A percentile compares a stretch with the other conserved stretches of the same genome.
Evolutionary conservation across 2,113 vertebrate genomes (phyloP).

Genomic region (Aleadryas rufinucha): DNA sequence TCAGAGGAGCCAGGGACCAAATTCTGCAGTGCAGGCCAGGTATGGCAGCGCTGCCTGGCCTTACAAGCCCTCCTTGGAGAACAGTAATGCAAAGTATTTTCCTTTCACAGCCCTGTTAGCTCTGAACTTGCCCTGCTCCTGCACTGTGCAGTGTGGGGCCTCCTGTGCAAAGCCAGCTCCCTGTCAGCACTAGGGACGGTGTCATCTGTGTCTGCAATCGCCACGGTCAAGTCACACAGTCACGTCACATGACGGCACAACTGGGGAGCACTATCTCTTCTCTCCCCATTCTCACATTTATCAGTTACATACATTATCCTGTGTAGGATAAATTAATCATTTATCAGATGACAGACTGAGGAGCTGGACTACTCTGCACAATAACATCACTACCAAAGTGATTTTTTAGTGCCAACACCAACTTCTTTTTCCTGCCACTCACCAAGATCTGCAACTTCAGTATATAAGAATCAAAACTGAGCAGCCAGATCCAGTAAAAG

Average conservation of each 20-base stretch:
- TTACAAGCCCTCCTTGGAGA: not conserved
- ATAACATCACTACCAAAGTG: not conserved
- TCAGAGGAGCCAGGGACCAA: not conserved
- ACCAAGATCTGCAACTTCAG: not conserved
- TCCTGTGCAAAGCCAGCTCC: not conserved
- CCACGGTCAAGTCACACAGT: not conserved
- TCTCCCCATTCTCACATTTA: not conserved
- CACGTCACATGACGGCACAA: not conserved
- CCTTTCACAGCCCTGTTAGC: accelerated
- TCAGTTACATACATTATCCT: not conserved
- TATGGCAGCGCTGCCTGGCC: not conserved
- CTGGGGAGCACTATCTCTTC: not conserved
- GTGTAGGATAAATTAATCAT: no score
- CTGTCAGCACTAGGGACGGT: not conserved
- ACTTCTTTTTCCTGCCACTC: not conserved
- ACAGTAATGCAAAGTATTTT: accelerated
- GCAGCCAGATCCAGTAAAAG: not conserved
- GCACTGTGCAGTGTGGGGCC: not conserved
- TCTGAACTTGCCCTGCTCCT: not conserved
- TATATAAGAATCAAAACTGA: not conserved
- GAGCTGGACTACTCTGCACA: not conserved
- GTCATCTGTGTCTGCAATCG: not conserved
- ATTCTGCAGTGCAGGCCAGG: not conserved
- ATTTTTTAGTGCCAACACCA: not conserved
- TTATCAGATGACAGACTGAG: not conserved